Percentiles rank a stretch among this genome's conserved stretches.
Evolutionary conservation across 2,888 invertebrate genomes (phyloP).

Genomic region (Leptinotarsa haldemani): DNA sequence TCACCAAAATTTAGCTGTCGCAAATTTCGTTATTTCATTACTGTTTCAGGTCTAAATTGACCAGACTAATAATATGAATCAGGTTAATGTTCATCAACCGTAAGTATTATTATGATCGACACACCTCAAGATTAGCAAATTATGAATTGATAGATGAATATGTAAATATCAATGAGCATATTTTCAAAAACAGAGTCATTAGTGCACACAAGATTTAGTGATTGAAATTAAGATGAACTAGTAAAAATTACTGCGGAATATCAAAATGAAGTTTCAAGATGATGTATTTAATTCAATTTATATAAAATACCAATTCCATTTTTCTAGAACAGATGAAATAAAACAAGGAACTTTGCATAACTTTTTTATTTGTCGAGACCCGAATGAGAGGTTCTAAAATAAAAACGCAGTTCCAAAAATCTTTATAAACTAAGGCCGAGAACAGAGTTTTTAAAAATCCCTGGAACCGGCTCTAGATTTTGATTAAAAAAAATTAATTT

Average conservation of each 20-base stretch:
- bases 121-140: no score
- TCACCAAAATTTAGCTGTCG: no score
- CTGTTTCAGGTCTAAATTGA: no score
- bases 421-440: conserved; percentile 53
- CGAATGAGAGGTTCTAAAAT: conserved; percentile 56
- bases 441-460: conserved; percentile 57
- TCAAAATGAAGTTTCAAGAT: not conserved
- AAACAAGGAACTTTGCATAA: conserved; percentile 54
- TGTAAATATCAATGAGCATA: no score
- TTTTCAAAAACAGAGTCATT: not conserved
- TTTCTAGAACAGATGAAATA: conserved; percentile 53
- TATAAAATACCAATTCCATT: conserved; percentile 30
- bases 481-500: conserved; percentile 60
- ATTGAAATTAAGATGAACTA: not conserved
- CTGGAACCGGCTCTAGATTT: conserved; percentile 59
- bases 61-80: no score
- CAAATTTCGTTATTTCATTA: no score
- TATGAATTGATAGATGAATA: no score
- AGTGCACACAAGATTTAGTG: not conserved
- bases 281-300: not conserved
- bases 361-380: conserved; percentile 51
- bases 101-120: no score
- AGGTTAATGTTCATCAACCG: no score
- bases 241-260: not conserved
- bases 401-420: conserved; percentile 63